Percentiles rank a stretch among this genome's conserved stretches.
Evolutionary conservation across 2,888 invertebrate genomes (phyloP).

Genomic region (Lasioglossum morio): DNA sequence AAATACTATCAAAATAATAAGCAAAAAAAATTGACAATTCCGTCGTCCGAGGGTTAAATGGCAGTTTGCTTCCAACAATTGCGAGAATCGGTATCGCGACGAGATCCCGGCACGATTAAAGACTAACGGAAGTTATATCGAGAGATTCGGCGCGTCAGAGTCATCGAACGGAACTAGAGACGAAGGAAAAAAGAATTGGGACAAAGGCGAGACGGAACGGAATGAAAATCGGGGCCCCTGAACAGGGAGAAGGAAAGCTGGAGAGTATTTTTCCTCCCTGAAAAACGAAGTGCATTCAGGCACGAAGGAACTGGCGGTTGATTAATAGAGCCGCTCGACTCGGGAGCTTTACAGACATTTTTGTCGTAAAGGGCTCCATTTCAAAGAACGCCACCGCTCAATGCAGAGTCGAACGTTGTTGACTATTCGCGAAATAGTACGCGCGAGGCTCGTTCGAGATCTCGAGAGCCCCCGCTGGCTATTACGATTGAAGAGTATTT

Average conservation of each 20-base stretch:
- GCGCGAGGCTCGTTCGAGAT: conserved; percentile 38
- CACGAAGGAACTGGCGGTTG: conserved; percentile 58
- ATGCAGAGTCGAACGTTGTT: conserved; percentile 42
- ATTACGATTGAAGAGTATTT: conserved; percentile 47
- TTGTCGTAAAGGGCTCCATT: conserved; percentile 60
- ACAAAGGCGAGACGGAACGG: not conserved
- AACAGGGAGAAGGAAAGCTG: not conserved
- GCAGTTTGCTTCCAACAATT: not conserved
- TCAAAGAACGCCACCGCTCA: conserved; percentile 52
- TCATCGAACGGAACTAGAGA: not conserved
- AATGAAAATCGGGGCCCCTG: conserved; percentile 38
- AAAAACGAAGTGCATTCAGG: conserved; percentile 65
- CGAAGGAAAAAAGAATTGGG: not conserved
- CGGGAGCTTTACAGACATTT: conserved; percentile 59
- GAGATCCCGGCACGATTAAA: too few species aligned
- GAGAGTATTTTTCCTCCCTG: conserved; percentile 61
- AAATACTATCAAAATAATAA: too few species aligned
- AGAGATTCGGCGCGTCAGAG: not conserved
- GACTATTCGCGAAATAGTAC: conserved; percentile 57
- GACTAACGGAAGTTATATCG: not conserved
- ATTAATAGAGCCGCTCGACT: conserved; percentile 63
- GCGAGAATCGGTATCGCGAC: too few species aligned
- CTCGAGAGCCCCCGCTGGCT: conserved; percentile 47
- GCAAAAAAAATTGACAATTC: not conserved
- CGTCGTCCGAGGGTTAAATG: not conserved